Conservation (phyloP, 2,113 vertebrate species). For the Taurulus bubalis region DNA sequence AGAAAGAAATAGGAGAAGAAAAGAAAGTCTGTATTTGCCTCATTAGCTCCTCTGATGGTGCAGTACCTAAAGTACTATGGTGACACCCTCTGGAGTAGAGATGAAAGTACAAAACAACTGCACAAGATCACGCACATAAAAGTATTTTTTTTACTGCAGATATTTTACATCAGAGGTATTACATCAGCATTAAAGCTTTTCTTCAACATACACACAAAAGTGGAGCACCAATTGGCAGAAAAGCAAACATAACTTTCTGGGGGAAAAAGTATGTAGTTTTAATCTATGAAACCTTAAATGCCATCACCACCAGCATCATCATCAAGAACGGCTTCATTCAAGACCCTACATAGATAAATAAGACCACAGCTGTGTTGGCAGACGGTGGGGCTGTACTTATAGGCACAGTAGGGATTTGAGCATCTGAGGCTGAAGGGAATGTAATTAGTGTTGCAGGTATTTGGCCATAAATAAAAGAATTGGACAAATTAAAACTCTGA, state of each 20-base stretch:
- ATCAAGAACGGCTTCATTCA: no score
- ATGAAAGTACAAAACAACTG: slow-evolving; percentile 13
- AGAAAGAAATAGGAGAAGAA: background rate
- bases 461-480: background rate
- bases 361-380: background rate
- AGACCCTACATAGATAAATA: background rate
- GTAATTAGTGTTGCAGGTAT: background rate
- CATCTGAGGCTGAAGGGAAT: background rate
- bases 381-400: background rate
- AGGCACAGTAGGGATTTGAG: background rate
- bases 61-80: background rate
- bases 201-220: background rate
- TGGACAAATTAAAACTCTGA: background rate
- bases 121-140: no score
- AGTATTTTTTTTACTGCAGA: background rate
- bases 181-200: background rate
- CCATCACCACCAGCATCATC: no score
- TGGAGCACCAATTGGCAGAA: background rate
- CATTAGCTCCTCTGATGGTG: background rate
- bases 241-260: background rate
- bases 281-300: no score
- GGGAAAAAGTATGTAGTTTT: no score
- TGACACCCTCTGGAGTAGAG: slow-evolving; percentile 27
- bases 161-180: background rate
- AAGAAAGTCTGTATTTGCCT: background rate